A percentile compares a stretch with the other conserved stretches of the same genome.
Evolutionary conservation across 2,888 invertebrate genomes (phyloP).

Genomic region (Epistrophe grossulariae): DNA sequence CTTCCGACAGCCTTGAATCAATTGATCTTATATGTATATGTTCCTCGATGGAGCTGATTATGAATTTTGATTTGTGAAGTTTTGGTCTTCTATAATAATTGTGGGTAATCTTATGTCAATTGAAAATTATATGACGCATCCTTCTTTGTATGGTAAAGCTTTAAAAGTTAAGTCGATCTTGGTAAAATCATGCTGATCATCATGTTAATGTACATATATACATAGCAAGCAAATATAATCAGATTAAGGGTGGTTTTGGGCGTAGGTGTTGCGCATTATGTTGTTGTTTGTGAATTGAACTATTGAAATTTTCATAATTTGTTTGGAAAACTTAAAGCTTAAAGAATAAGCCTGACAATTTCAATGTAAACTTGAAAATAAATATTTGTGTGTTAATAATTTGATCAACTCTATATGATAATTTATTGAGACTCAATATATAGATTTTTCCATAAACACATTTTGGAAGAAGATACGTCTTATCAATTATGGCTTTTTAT

Average conservation of each 20-base stretch:
- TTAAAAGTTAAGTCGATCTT: background rate
- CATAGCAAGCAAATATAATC: constrained; percentile 4
- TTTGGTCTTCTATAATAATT: constrained; percentile 17
- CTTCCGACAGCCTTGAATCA: constrained; percentile 73
- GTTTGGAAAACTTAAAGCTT: background rate
- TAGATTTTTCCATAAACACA: no score
- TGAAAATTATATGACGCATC: constrained; percentile 45
- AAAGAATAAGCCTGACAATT: background rate
- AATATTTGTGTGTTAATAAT: no score
- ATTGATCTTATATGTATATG: constrained; percentile 29
- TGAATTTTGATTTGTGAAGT: constrained; percentile 19
- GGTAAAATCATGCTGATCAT: background rate
- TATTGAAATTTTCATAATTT: background rate
- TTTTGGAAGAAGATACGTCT: no score
- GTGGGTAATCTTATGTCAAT: constrained; percentile 41
- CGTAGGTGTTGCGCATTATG: constrained; percentile 6
- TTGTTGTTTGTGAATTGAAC: background rate
- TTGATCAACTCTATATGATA: no score
- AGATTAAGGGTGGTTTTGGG: constrained; percentile 40
- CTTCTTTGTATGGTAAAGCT: constrained; percentile 13
- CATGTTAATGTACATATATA: background rate
- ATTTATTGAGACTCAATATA: no score
- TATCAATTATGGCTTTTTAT: no score
- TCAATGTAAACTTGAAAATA: no score
- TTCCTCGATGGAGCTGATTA: constrained; percentile 46